Evolutionary conservation across 2,888 invertebrate species (phyloP).

Genomic region (Galerucella nymphaeae): DNA sequence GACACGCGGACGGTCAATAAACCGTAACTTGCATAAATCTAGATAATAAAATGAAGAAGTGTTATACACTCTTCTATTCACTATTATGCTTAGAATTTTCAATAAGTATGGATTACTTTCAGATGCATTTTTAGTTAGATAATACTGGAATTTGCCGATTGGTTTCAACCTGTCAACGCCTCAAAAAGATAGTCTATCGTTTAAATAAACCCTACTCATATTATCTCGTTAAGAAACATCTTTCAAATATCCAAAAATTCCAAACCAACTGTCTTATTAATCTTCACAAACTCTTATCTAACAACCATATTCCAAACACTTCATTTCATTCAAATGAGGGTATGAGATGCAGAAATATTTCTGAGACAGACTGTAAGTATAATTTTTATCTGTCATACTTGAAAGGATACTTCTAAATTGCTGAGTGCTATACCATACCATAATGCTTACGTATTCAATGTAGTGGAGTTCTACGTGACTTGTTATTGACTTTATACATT

Average conservation of each 20-base stretch:
- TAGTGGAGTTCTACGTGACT: background rate
- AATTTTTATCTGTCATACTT: conserved; percentile 1
- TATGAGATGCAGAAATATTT: background rate
- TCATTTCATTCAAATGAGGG: too few species aligned
- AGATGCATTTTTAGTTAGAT: background rate
- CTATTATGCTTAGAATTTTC: background rate
- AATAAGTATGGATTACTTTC: too few species aligned
- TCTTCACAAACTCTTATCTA: background rate
- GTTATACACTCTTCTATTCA: background rate
- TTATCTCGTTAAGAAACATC: background rate
- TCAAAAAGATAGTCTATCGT: background rate
- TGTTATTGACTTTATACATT: conserved; percentile 1
- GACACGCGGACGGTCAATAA: conserved; percentile 38
- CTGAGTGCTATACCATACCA: background rate
- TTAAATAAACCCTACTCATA: background rate
- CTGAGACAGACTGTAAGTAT: background rate
- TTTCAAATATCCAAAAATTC: background rate
- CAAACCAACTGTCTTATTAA: background rate
- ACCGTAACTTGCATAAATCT: conserved; percentile 40
- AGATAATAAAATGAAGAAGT: conserved; percentile 1
- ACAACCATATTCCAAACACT: background rate
- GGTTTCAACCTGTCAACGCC: too few species aligned
- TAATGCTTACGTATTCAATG: conserved; percentile 6
- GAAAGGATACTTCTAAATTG: background rate
- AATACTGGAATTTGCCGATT: too few species aligned